A percentile compares a stretch with the other conserved stretches of the same genome.
phyloP scores from a whole-genome alignment of 2,888 invertebrate genomes.

The Bombyx huttoni region DNA sequence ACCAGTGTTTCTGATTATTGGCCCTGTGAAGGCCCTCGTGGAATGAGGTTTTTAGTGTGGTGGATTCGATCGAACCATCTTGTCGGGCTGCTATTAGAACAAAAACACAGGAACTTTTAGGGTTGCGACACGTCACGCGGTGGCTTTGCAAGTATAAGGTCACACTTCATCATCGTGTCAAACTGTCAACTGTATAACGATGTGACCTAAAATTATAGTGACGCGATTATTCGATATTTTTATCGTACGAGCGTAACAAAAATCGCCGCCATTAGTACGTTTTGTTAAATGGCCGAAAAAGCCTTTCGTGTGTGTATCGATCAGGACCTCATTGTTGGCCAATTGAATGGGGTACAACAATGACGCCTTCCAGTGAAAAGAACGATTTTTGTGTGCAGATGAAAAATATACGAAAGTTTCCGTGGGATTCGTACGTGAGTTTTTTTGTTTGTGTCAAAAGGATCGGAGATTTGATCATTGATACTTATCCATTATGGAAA shows the following conservation, averaged over 20 bases:
- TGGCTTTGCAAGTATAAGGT: neutral
- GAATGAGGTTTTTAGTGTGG: no score
- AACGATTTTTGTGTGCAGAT: neutral
- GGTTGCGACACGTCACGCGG: neutral
- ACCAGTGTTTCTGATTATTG: no score
- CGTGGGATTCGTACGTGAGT: no score
- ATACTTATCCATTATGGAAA: no score
- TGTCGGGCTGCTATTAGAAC: neutral
- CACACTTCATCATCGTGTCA: neutral
- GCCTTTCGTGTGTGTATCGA: conserved; percentile 6
- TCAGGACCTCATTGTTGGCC: conserved; percentile 14
- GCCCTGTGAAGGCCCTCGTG: no score
- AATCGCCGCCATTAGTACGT: conserved; percentile 6
- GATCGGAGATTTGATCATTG: no score
- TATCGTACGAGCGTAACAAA: neutral
- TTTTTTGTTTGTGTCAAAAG: no score
- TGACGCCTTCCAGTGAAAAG: conserved; percentile 4
- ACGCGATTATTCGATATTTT: neutral
- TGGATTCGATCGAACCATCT: no score
- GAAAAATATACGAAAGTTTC: no score
- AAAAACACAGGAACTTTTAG: neutral
- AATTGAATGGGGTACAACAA: conserved; percentile 13
- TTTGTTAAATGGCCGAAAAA: conserved; percentile 5
- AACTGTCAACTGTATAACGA: neutral
- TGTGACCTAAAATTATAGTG: neutral